phyloP scores from a whole-genome alignment of 1,140 invertebrate species.

The Micrasema longulum region DNA sequence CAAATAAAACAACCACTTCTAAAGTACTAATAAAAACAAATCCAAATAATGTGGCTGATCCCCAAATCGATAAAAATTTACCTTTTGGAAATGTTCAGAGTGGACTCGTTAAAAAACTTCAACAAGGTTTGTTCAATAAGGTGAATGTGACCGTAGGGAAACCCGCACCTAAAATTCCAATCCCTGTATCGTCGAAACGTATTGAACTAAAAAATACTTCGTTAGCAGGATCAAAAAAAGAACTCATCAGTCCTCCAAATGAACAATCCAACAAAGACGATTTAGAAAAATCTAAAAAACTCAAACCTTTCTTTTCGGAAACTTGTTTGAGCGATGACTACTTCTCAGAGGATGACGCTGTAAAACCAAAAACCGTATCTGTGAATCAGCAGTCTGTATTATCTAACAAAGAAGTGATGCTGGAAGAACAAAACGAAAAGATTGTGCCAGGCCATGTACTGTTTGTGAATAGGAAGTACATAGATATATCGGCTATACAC shows the following conservation, averaged over 20 bases:
- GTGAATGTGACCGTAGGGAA: slow-evolving; percentile 56
- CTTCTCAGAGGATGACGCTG: slow-evolving; percentile 66
- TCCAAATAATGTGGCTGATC: slow-evolving; percentile 60
- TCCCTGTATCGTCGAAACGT: slow-evolving; percentile 47
- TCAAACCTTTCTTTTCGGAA: slow-evolving; percentile 66
- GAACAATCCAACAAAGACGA: slow-evolving; percentile 11
- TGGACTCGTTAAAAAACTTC: slow-evolving; percentile 69
- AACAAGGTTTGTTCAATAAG: slow-evolving; percentile 67
- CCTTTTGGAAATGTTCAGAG: slow-evolving; percentile 64
- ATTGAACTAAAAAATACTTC: slow-evolving; percentile 20
- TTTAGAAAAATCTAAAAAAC: slow-evolving; percentile 53
- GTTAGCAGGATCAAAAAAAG: slow-evolving; percentile 5
- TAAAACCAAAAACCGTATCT: slow-evolving; percentile 45
- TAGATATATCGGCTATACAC: slow-evolving; percentile 61
- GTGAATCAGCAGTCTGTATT: slow-evolving; percentile 30
- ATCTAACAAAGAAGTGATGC: slow-evolving; percentile 21
- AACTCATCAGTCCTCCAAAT: slow-evolving; percentile 5
- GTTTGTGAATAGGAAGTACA: slow-evolving; percentile 59
- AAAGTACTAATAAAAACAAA: slow-evolving; percentile 61
- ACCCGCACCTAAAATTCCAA: slow-evolving; percentile 55
- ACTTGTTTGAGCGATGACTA: slow-evolving; percentile 73
- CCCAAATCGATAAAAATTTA: slow-evolving; percentile 59
- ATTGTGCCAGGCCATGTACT: slow-evolving; percentile 25
- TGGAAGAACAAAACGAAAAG: slow-evolving; percentile 20
- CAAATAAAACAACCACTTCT: slow-evolving; percentile 35